Percentiles rank a stretch among this genome's conserved stretches.
phyloP scores from a whole-genome alignment of 2,888 invertebrate species.

The Drosophila nigritarsus region DNA sequence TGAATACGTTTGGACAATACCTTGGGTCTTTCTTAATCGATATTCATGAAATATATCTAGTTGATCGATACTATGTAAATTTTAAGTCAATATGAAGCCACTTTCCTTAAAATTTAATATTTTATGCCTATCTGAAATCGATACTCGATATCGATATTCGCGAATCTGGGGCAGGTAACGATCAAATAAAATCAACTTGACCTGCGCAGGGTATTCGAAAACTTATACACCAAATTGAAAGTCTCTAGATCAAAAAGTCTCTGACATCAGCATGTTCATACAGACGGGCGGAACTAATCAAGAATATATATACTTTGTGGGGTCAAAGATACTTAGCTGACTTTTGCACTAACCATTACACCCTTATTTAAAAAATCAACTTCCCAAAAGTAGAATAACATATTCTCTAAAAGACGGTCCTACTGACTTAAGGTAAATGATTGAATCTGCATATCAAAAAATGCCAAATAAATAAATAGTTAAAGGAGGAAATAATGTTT shows the following conservation, averaged over 20 bases:
- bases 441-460: background rate
- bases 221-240: no score
- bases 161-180: background rate
- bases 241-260: background rate
- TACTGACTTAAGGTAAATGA: background rate
- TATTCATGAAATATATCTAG: background rate
- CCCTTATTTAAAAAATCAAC: background rate
- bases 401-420: background rate
- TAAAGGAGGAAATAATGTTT: background rate
- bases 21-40: background rate
- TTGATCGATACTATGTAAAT: background rate
- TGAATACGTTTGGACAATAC: background rate
- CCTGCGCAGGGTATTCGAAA: background rate
- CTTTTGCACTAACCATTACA: background rate
- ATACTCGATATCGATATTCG: background rate
- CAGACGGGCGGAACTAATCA: background rate
- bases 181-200: background rate
- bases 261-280: background rate
- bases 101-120: no score
- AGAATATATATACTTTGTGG: background rate
- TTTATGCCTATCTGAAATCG: no score
- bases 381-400: background rate
- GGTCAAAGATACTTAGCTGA: background rate
- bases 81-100: background rate
- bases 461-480: background rate